Evolutionary conservation across 2,888 invertebrate species (phyloP), one percentile per base, ranked within the genome.

Genomic region (Doris montereyensis): DNA sequence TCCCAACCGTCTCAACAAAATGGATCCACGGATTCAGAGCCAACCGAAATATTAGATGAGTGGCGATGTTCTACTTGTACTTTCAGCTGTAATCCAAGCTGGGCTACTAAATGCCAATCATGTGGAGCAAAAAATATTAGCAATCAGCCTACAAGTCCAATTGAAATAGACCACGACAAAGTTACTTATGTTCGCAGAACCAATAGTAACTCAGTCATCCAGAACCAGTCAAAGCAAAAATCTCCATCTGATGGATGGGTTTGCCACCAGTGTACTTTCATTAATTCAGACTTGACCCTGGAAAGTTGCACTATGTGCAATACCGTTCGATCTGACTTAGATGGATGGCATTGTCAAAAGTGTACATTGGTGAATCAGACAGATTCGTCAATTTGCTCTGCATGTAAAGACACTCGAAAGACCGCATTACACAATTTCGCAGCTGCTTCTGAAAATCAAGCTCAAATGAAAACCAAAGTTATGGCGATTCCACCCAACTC

Each of bases 11-110:
- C n/a, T n/a, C n/a, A n/a, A n/a, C n/a, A n/a, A n/a, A n/a, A n/a
- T n/a, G n/a, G n/a, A n/a, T n/a, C n/a, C n/a, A n/a, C n/a, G n/a
- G n/a, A n/a, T n/a, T n/a, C n/a, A n/a, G n/a, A n/a, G n/a, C n/a
- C n/a, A n/a, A n/a, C n/a, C n/a, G n/a, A n/a, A n/a, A n/a, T n/a
- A n/a, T n/a, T n/a, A 34, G 77, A 77, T 28, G 83, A 95, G 94
- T 97, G 97, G 97, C 96, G 95, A 83, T 97, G 97, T 92, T 93
- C 94, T 80, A 95, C 95, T 91, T 97, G 97, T 92, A 96, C 96
- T 90, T 97, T 95, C 92, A 95, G 96, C 82, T 96, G 96, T 91
- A 96, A 97, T 92, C 95, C 95, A 83, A 93, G 95, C 89, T 95
- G 95, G 94, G 94, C 94, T 83, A 94, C 94, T 71, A 93, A 93